Evolutionary conservation across 2,797 vertebrate genomes (phyloP).

Genomic region (Triplophysa bombifrons): DNA sequence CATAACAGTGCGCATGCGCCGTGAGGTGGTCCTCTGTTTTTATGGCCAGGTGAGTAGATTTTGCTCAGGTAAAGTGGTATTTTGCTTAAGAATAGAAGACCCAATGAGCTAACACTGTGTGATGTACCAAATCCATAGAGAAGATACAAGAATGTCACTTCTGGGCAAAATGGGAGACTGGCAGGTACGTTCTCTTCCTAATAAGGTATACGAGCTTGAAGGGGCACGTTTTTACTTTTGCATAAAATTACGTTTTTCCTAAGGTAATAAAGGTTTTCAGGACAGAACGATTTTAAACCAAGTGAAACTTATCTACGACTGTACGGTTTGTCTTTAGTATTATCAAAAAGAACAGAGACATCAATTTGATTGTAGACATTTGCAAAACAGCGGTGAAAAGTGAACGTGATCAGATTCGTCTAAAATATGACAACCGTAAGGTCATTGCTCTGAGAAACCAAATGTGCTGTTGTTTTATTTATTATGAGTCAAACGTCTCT

Average conservation of each 20-base stretch:
- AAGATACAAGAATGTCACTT: slow-evolving; percentile 88
- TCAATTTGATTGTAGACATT: neutral
- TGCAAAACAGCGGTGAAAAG: neutral
- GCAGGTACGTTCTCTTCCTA: slow-evolving; percentile 86
- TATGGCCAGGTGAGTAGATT: slow-evolving; percentile 93
- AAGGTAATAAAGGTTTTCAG: neutral
- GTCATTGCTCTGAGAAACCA: neutral
- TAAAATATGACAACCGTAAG: neutral
- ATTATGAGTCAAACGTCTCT: neutral
- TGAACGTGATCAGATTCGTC: neutral
- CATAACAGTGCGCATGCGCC: slow-evolving; percentile 88
- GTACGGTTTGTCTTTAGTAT: neutral
- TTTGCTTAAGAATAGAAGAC: slow-evolving; percentile 82
- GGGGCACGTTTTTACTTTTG: slow-evolving; percentile 29
- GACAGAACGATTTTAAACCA: neutral
- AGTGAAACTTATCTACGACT: neutral
- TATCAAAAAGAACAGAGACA: neutral
- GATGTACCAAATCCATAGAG: slow-evolving; percentile 73
- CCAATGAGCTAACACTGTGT: slow-evolving; percentile 79
- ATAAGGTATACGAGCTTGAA: slow-evolving; percentile 48
- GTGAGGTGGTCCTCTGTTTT: slow-evolving; percentile 85
- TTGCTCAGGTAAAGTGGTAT: slow-evolving; percentile 85
- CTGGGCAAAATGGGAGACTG: slow-evolving; percentile 95
- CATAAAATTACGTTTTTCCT: neutral
- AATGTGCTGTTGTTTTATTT: neutral